A percentile compares a stretch with the other conserved stretches of the same genome.
Conservation (phyloP, 2,113 vertebrate genomes). For the Capreolus pygargus region DNA sequence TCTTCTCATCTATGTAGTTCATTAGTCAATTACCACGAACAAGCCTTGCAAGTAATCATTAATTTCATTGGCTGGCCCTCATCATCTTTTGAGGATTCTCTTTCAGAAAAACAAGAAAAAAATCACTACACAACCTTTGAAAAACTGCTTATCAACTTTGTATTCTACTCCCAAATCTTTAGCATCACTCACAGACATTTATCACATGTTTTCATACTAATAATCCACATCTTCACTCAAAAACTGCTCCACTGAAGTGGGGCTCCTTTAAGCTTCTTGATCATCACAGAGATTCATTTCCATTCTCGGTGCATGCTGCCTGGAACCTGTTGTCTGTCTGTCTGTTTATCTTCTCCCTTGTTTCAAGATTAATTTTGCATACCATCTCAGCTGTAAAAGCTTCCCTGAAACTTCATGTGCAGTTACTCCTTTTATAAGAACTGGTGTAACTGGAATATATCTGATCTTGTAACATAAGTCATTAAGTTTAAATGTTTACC, state of each 20-base stretch:
- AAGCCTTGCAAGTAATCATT: neutral
- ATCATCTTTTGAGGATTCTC: neutral
- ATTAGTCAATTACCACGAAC: neutral
- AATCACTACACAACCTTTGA: neutral
- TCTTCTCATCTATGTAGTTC: neutral
- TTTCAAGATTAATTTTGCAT: neutral
- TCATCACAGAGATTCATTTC: neutral
- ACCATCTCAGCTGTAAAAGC: neutral
- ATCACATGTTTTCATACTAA: neutral
- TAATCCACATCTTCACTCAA: neutral
- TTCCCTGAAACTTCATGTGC: neutral
- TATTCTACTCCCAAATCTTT: neutral
- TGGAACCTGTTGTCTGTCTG: neutral
- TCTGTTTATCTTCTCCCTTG: neutral
- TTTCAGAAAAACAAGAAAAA: neutral
- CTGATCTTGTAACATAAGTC: neutral
- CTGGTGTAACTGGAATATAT: neutral
- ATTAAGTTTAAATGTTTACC: neutral
- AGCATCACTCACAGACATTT: neutral
- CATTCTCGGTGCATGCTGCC: neutral
- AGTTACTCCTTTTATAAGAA: neutral
- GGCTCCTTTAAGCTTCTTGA: neutral
- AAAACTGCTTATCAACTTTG: neutral
- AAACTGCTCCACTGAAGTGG: neutral
- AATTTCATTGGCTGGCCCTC: neutral